Base-by-base conservation (phyloP, 2,797 vertebrate species). In the Ptychobarbus kaznakovi region DNA sequence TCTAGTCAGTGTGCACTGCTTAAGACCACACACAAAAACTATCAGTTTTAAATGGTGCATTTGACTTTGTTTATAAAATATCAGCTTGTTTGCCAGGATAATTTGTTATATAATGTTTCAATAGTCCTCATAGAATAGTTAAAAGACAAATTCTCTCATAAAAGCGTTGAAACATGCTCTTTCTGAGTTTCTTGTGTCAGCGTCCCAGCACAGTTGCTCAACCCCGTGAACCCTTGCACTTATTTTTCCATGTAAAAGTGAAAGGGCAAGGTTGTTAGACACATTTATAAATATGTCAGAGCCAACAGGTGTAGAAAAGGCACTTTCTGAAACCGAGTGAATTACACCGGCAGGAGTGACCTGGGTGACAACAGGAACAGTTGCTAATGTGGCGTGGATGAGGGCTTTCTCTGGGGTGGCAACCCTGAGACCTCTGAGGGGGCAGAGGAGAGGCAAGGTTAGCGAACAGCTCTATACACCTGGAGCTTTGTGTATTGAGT, bases 401-500 rank as follows among this genome's bases (percentile, higher is more conserved):
- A 88, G 84, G 73, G 84, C 66, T 87, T 80, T 86, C 66, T 80
- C 85, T 70, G 38, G 25, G 78, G 74, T 42, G n/a, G 89, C 86
- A 87, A 90, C 74, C 87, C 63, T 82, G 89, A 80, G 84, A 53
- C 44, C 56, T 83, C 74, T 49, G 72, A 56, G 70, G 77, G 81
- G 38, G 56, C 44, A 35, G 51, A 83, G 58, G 75, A 58, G 63
- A 82, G 86, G 28, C 46, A 76, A 85, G 74, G 76, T 69, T 56
- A 53, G 63, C 79, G 81, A 77, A 82, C 49, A 79, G 80, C 82
- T 92, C 91, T 92, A 90, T 91, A 94, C 90, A 90, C 89, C 92
- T 91, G 87, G 77, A 87, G 87, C 75, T 89, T 88, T 86, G 87
- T 91, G 90, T 91, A 91, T 86, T 82, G 87, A 90, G 90, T 92